Conservation (phyloP, 2,888 invertebrate genomes). For the Idaea dimidiata region DNA sequence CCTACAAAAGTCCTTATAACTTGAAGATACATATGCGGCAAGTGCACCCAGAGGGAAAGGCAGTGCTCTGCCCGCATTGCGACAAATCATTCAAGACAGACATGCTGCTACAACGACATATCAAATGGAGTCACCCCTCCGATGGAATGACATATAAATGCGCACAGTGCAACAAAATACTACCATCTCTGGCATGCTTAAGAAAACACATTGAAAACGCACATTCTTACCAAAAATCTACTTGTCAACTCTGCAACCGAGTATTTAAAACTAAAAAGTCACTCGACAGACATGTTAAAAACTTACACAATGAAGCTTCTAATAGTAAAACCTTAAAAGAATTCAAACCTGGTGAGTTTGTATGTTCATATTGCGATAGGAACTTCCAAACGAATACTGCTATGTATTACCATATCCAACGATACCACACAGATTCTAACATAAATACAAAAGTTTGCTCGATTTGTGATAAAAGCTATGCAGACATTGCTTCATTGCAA, state of each 20-base stretch:
- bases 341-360: conserved; percentile 11
- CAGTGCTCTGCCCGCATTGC: conserved; percentile 36
- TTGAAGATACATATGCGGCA: conserved; percentile 42
- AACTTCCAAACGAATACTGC: conserved; percentile 32
- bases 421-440: conserved; percentile 24
- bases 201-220: conserved; percentile 39
- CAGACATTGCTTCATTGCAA: conserved; percentile 33
- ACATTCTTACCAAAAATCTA: conserved; percentile 23
- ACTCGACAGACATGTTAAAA: conserved; percentile 27
- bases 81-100: conserved; percentile 39
- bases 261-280: conserved; percentile 30
- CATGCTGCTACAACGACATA: conserved; percentile 41
- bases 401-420: conserved; percentile 37
- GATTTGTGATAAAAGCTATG: conserved; percentile 35
- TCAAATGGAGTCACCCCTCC: conserved; percentile 41
- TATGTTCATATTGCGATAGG: conserved; percentile 23
- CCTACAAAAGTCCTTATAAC: conserved; percentile 39
- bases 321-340: conserved; percentile 5
- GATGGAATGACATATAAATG: conserved; percentile 44
- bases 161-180: conserved; percentile 33
- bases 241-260: conserved; percentile 25
- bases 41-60: conserved; percentile 37
- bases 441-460: conserved; percentile 15
- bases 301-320: conserved; percentile 12
- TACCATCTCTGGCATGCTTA: conserved; percentile 31